These are phyloP conservation scores for Spilogale gracilis DNA, from an alignment of 2,113 vertebrate species.

Conservation along the genomic window DNA sequence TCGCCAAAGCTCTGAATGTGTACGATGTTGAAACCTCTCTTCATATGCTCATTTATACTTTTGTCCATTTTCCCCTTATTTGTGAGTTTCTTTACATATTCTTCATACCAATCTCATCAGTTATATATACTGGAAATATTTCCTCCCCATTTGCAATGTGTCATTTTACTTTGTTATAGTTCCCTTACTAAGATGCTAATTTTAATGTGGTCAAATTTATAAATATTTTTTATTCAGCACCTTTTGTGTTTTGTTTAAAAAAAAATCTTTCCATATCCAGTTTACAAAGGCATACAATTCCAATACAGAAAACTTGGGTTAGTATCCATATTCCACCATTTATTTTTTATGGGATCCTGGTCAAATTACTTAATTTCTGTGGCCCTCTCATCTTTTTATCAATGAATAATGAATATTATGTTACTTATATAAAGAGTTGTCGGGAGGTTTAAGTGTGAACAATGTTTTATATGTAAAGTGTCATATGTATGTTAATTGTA, in stretches of 20 bases:
- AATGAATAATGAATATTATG: background rate
- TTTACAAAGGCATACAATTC: background rate
- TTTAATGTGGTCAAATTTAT: background rate
- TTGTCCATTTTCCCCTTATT: background rate
- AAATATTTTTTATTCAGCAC: background rate
- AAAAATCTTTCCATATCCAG: background rate
- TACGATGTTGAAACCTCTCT: background rate
- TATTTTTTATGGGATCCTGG: background rate
- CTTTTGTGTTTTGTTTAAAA: constrained; percentile 10
- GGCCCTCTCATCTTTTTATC: background rate
- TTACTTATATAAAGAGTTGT: background rate
- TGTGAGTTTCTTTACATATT: constrained; percentile 4
- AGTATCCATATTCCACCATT: background rate
- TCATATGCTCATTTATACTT: background rate
- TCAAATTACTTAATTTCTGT: background rate
- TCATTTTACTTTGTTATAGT: background rate
- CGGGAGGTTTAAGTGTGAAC: background rate
- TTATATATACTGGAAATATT: background rate
- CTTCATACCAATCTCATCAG: background rate
- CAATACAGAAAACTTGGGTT: background rate
- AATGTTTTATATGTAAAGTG: background rate
- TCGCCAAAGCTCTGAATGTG: background rate
- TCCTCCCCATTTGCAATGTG: background rate
- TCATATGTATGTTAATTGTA: background rate
- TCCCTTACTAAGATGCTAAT: constrained; percentile 7